phyloP scores from a whole-genome alignment of 1,140 invertebrate genomes.

The Aculops lycopersici region DNA sequence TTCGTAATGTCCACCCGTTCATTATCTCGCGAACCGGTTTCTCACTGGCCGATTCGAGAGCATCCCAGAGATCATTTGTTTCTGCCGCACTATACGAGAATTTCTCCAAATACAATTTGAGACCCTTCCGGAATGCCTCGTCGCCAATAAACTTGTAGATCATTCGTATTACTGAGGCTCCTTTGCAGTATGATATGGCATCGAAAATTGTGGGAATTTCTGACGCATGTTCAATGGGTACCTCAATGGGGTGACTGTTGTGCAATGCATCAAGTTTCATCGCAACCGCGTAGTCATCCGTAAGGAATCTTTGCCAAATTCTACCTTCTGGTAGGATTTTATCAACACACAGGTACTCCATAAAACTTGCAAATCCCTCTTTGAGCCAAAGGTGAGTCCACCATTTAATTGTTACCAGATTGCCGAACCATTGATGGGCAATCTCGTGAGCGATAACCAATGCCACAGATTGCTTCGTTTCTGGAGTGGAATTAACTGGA shows the following conservation, averaged over 20 bases:
- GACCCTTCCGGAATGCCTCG: slow-evolving; percentile 14
- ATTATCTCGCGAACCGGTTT: slow-evolving; percentile 32
- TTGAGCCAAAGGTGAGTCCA: slow-evolving; percentile 76
- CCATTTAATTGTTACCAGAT: slow-evolving; percentile 42
- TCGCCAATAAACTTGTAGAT: slow-evolving; percentile 78
- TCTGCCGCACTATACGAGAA: slow-evolving; percentile 10
- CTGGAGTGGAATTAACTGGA: slow-evolving; percentile 22
- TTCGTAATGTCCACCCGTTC: slow-evolving; percentile 70
- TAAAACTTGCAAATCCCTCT: slow-evolving; percentile 60
- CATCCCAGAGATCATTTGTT: slow-evolving; percentile 11
- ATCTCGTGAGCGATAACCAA: slow-evolving; percentile 42
- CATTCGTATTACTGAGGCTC: slow-evolving; percentile 61
- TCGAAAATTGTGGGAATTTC: slow-evolving; percentile 77
- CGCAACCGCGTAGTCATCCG: slow-evolving; percentile 12
- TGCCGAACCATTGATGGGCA: slow-evolving; percentile 27
- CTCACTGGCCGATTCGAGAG: slow-evolving; percentile 11
- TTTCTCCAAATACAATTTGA: slow-evolving; percentile 10
- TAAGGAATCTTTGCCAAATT: slow-evolving; percentile 13
- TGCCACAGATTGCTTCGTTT: slow-evolving; percentile 40
- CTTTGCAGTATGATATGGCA: slow-evolving; percentile 53
- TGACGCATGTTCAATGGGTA: slow-evolving; percentile 42
- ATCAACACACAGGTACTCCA: slow-evolving; percentile 41
- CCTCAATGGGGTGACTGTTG: slow-evolving; percentile 55
- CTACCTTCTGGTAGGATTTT: slow-evolving; percentile 36
- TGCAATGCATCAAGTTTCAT: slow-evolving; percentile 32